These are phyloP conservation scores for Etia nguti DNA, from an alignment of 2,113 vertebrate species.

Conservation along the genomic window DNA sequence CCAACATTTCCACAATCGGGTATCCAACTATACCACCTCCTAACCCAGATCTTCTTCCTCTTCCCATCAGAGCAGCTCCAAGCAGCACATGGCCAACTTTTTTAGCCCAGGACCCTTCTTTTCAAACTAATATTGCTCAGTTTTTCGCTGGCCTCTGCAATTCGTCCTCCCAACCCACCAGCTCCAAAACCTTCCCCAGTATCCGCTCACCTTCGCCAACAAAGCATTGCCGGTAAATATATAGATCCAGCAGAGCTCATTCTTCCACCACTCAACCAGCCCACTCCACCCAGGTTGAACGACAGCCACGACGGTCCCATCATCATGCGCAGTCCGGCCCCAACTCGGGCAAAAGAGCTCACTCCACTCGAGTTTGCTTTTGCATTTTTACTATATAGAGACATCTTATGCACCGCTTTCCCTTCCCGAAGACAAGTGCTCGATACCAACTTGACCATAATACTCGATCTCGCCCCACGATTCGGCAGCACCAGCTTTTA, in stretches of 20 bases:
- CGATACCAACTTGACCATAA: too few species aligned
- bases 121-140: not conserved
- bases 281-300: not conserved
- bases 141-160: not conserved
- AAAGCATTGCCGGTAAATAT: not conserved
- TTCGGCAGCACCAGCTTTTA: too few species aligned
- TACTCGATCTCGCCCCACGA: too few species aligned
- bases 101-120: rapidly evolving
- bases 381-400: not conserved
- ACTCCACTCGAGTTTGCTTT: rapidly evolving
- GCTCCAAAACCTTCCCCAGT: not conserved
- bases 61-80: not conserved
- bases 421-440: not conserved
- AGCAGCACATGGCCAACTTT: not conserved
- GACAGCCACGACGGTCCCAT: rapidly evolving
- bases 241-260: not conserved
- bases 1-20: not conserved
- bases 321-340: not conserved
- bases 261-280: not conserved
- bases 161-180: not conserved
- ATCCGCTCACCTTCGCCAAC: not conserved
- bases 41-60: not conserved
- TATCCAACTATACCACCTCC: not conserved
- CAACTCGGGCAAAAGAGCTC: not conserved
- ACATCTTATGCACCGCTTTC: not conserved